phyloP scores from a whole-genome alignment of 2,888 invertebrate genomes.

The Neuroscelio doddi region DNA sequence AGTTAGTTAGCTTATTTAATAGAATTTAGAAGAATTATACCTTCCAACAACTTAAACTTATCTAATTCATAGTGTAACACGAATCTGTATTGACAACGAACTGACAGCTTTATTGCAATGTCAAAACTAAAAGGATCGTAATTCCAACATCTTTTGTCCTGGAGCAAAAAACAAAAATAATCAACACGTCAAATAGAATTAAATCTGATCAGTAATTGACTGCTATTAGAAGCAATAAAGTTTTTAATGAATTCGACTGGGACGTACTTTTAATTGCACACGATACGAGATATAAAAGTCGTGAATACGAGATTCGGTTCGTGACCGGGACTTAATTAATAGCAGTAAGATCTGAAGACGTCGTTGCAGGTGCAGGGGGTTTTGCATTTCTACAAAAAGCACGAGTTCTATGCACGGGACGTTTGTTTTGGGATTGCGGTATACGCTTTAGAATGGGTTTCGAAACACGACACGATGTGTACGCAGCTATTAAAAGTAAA shows the following conservation, averaged over 20 bases:
- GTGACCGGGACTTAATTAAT: conserved; percentile 41
- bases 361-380: conserved; percentile 34
- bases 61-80: too few relatives aligned
- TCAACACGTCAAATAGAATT: too few relatives aligned
- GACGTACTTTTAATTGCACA: conserved; percentile 41
- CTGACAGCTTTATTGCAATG: too few relatives aligned
- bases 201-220: too few relatives aligned
- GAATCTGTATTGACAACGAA: too few relatives aligned
- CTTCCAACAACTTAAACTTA: too few relatives aligned
- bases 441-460: conserved; percentile 8
- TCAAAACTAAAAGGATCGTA: too few relatives aligned
- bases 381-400: conserved; percentile 39
- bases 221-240: too few relatives aligned
- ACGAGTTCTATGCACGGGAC: conserved; percentile 25
- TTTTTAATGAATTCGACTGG: conserved; percentile 32
- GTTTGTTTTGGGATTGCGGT: conserved; percentile 6
- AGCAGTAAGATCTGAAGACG: conserved; percentile 13
- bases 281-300: conserved; percentile 43
- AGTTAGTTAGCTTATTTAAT: too few relatives aligned
- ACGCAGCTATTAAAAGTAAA: conserved; percentile 38
- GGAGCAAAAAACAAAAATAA: too few relatives aligned
- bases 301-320: conserved; percentile 39
- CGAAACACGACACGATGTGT: conserved; percentile 22
- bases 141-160: too few relatives aligned
- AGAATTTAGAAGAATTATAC: too few relatives aligned